A percentile compares a stretch with the other conserved stretches of the same genome.
phyloP scores from a whole-genome alignment of 2,113 vertebrate genomes.

The Aegithalos caudatus region DNA sequence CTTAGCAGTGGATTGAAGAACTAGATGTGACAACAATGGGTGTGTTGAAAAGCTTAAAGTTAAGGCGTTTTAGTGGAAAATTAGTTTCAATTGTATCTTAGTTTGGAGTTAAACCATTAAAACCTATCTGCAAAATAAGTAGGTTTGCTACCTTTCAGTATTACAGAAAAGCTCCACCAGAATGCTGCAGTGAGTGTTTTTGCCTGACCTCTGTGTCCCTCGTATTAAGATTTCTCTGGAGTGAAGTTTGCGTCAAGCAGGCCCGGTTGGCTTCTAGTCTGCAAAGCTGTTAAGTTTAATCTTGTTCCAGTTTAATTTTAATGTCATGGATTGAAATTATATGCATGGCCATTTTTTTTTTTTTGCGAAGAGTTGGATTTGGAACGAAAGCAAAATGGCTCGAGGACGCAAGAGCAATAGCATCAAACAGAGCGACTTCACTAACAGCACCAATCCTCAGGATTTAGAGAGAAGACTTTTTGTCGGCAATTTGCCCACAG shows the following conservation, averaged over 20 bases:
- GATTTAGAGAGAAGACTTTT: conserved; percentile 90
- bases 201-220: background rate
- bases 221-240: conserved; percentile 14
- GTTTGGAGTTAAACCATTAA: background rate
- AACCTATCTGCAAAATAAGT: background rate
- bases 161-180: background rate
- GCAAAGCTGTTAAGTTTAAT: conserved; percentile 40
- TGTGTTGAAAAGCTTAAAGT: background rate
- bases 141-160: background rate
- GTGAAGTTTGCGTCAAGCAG: conserved; percentile 8
- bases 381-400: conserved; percentile 77
- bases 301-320: conserved; percentile 46
- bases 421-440: conserved; percentile 70
- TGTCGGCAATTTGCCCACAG: conserved; percentile 89
- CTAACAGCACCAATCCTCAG: conserved; percentile 81
- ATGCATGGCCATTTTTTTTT: conserved; percentile 62
- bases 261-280: background rate
- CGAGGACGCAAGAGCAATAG: conserved; percentile 82
- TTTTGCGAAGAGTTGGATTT: conserved; percentile 67
- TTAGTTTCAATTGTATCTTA: background rate
- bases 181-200: background rate
- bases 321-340: conserved; percentile 49
- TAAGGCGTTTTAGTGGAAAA: background rate
- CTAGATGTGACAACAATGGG: background rate
- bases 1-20: background rate